A percentile compares a stretch with the other conserved stretches of the same genome.
These are phyloP conservation scores for Arizona elegans DNA, from an alignment of 2,113 vertebrate genomes.

Conservation along the genomic window DNA sequence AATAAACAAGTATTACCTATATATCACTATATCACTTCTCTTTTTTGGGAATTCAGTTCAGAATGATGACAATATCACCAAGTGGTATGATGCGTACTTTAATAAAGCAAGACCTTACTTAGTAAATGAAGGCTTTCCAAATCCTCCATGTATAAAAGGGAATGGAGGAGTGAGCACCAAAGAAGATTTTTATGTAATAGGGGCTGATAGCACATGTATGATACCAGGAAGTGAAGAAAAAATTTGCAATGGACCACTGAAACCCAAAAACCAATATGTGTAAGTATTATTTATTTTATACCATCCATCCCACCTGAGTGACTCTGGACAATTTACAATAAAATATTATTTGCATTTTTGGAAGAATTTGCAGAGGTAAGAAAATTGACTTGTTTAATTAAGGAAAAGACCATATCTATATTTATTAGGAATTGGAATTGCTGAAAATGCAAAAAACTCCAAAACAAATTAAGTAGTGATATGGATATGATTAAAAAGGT, in stretches of 20 bases:
- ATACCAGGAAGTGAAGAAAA: conserved; percentile 73
- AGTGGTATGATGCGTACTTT: conserved; percentile 88
- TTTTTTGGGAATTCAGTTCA: conserved; percentile 74
- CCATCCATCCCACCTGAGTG: neutral
- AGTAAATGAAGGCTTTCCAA: conserved; percentile 88
- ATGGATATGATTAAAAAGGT: neutral
- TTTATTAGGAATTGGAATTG: neutral
- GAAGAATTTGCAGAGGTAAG: neutral
- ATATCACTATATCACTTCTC: neutral
- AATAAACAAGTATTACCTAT: neutral
- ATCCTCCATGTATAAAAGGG: conserved; percentile 76
- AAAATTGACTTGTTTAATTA: neutral
- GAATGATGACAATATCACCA: conserved; percentile 84
- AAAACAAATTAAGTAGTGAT: neutral
- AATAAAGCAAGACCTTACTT: conserved; percentile 84
- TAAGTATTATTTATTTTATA: conserved; percentile 68
- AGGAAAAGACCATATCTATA: neutral
- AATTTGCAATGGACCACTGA: conserved; percentile 94
- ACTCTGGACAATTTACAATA: neutral
- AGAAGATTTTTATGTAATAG: conserved; percentile 83
- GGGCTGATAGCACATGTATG: conserved; percentile 78
- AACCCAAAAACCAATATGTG: conserved; percentile 88
- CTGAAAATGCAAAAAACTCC: neutral
- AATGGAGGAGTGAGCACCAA: conserved; percentile 60
- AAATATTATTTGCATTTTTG: neutral